Percentiles rank a stretch among this genome's conserved stretches.
Evolutionary conservation across 2,113 vertebrate species (phyloP).

Genomic region (Baryphthengus martii): DNA sequence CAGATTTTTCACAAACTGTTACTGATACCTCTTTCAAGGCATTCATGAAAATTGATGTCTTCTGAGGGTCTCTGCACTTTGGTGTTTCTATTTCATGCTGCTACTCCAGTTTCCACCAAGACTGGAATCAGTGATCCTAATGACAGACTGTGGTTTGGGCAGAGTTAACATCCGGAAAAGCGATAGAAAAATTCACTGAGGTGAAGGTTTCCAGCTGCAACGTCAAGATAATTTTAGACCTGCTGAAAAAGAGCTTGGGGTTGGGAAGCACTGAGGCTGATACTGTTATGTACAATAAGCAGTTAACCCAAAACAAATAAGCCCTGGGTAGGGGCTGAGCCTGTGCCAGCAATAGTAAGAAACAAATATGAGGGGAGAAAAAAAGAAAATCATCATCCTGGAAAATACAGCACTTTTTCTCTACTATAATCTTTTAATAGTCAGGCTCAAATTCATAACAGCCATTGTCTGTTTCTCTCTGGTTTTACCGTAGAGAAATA

Average conservation of each 20-base stretch:
- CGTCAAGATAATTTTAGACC: slow-evolving; percentile 33
- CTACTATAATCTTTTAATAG: background rate
- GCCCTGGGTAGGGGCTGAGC: background rate
- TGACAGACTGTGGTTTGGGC: background rate
- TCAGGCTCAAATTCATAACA: background rate
- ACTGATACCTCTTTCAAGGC: background rate
- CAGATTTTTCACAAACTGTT: slow-evolving; percentile 44
- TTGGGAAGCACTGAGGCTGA: background rate
- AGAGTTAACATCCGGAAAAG: background rate
- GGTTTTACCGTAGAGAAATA: background rate
- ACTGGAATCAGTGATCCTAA: background rate
- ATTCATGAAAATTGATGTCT: background rate
- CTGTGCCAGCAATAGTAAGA: slow-evolving; percentile 55
- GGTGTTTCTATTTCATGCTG: background rate
- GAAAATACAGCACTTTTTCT: background rate
- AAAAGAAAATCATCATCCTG: background rate
- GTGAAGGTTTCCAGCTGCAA: slow-evolving; percentile 16
- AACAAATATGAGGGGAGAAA: background rate
- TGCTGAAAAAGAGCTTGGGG: background rate
- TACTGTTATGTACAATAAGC: background rate
- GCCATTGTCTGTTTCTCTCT: background rate
- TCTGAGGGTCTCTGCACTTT: background rate
- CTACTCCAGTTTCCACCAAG: background rate
- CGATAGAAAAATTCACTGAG: background rate
- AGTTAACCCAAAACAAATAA: slow-evolving; percentile 10